Evolutionary conservation across 2,797 vertebrate species (phyloP).

Genomic region (Parambassis ranga): DNA sequence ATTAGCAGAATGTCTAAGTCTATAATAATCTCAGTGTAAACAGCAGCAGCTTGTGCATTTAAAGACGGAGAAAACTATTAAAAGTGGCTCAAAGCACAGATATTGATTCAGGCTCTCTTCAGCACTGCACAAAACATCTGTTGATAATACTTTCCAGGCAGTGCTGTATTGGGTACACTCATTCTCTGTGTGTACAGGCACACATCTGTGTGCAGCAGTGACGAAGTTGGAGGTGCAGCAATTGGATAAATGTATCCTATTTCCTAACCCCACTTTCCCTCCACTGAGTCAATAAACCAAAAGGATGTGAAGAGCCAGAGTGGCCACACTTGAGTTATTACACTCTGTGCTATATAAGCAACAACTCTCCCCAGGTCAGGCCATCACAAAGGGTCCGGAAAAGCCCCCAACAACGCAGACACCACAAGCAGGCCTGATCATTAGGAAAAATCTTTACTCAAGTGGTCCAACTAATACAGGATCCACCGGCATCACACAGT

Average conservation of each 20-base stretch:
- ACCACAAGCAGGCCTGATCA: constrained; percentile 14
- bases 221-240: constrained; percentile 7
- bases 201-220: not conserved
- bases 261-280: constrained; percentile 32
- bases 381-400: not conserved
- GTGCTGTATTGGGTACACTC: not conserved
- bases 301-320: constrained; percentile 18
- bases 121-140: not conserved
- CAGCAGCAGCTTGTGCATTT: not conserved
- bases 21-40: not conserved
- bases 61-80: no score
- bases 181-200: not conserved
- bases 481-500: not conserved
- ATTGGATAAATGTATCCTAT: constrained; percentile 42
- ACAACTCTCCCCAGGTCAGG: constrained; percentile 17
- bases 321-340: constrained; percentile 22
- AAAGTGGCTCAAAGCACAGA: not conserved
- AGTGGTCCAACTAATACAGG: constrained; percentile 16
- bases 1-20: not conserved
- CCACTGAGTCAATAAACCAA: constrained; percentile 45
- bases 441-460: constrained; percentile 24
- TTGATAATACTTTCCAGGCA: not conserved
- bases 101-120: not conserved
- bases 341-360: constrained; percentile 29
- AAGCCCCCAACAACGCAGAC: constrained; percentile 2